Evolutionary conservation across 1,140 invertebrate genomes (phyloP), one percentile per base, ranked within the genome.

Genomic region (Orchesella cincta): DNA sequence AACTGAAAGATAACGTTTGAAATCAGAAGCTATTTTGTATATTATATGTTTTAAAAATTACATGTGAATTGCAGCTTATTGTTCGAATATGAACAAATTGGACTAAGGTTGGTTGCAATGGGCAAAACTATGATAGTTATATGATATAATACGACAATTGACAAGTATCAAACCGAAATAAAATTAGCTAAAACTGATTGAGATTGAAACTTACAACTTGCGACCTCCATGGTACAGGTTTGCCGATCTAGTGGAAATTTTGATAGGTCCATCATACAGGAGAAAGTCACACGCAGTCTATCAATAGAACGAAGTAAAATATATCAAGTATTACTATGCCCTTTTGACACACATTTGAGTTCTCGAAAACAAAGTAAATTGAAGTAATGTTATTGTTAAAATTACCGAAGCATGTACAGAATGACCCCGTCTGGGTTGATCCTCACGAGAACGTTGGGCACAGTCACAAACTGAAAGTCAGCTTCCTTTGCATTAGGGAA

Each of bases 401-500:
- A 46, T 81, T 84, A 90, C 89, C 89, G 87, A n/a, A 90, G 86
- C 85, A 90, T 90, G 83, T 91, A 92, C 5, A 91, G 85, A 39
- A 92, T 88, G 64, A 87, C 84, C 8, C 91, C 90, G 77, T 88
- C 86, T 1, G 87, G 87, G 79, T 89, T 88, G 34, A 91, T 89
- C 73, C 91, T 84, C 80, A 92, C 88, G 12, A 92, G 83, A 51
- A 90, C 89, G 83, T 92, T 92, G 8, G 91, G 89, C 26, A 92
- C 89, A 0, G 89, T 90, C 26, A 90, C 90, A 79, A 88, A 89
- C 82, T 90, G 90, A 81, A 90, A 90, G 79, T 89, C 88, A 0
- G 89, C 90, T 76, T 88, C 86, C 84, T 91, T 91, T 35, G 90
- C 90, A 83, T 92, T 92, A 31, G 89, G 87, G 80, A 92, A 91